Base-by-base conservation (phyloP, 2,797 vertebrate genomes). In the Astyanax mexicanus region DNA sequence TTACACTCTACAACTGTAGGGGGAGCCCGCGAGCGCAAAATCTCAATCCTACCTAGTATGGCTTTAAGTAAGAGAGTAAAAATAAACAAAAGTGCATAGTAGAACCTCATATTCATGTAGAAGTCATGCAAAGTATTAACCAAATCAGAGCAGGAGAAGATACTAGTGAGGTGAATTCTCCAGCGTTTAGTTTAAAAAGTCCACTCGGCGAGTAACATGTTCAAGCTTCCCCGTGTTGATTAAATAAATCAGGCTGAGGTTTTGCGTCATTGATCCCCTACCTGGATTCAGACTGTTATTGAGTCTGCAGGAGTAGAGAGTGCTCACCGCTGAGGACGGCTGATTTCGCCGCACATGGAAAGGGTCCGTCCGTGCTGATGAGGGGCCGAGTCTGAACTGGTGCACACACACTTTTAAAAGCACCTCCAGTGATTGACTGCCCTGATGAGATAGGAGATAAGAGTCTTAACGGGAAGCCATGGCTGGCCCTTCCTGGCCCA, bases 351-450 rank as follows among this genome's bases (percentile, higher is more conserved):
- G 85, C 85, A 84, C 80, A 77, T 72, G 68, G 81, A 83, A n/a
- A 77, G 74, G 58, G 76, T 82, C 37, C 64, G 80, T 83, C 84
- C 75, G 79, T 13, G 42, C 83, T 92, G 90, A 92, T 90, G 86
- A 89, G 89, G 88, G 87, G 88, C 85, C 88, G 82, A 80, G 65
- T 38, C 79, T 75, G 54, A 38, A 84, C 65, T 15, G 13, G 54
- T 86, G 85, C 85, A 81, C 83, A 86, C 85, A 85, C 38, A 68
- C 65, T 73, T 49, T 79, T 80, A 82, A 83, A 78, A 72, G 78
- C 74, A 71, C 83, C 83, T 86, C 74, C 81, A 72, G 86, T 90
- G 90, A 89, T 88, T 91, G 88, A 88, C 88, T 88, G 83, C 74
- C 67, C 83, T 83, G 87, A 91, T 84, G 86, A 90, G 87, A 88